Evolutionary conservation across 1,140 invertebrate genomes (phyloP).

Genomic region (Drosophila sechellia): DNA sequence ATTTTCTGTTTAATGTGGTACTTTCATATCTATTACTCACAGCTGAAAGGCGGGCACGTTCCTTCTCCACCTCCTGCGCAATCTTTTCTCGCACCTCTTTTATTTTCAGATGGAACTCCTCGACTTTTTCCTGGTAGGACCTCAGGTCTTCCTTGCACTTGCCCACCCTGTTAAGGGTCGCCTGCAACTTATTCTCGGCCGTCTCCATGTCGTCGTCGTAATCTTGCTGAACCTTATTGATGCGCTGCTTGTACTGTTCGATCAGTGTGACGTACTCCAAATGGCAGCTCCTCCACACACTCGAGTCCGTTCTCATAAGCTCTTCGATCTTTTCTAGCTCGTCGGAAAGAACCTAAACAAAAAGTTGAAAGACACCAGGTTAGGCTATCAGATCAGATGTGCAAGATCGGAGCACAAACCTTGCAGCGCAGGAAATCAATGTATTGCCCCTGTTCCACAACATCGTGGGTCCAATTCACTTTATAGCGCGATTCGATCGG

Average conservation of each 20-base stretch:
- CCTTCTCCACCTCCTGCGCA: not conserved
- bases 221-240: slow-evolving; percentile 7
- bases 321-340: slow-evolving; percentile 22
- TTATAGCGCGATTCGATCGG: slow-evolving; percentile 58
- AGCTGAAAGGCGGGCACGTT: slow-evolving; percentile 1
- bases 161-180: slow-evolving; percentile 13
- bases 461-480: slow-evolving; percentile 39
- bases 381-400: not conserved
- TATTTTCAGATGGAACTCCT: slow-evolving; percentile 39
- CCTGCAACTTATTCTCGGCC: slow-evolving; percentile 16
- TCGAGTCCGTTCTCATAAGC: not conserved
- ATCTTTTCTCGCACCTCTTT: slow-evolving; percentile 13
- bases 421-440: slow-evolving; percentile 8
- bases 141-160: slow-evolving; percentile 53
- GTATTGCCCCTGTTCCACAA: slow-evolving; percentile 38
- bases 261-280: slow-evolving; percentile 10
- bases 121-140: slow-evolving; percentile 13
- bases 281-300: slow-evolving; percentile 20
- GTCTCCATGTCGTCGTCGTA: slow-evolving; percentile 38
- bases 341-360: not conserved
- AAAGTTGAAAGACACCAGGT: not conserved
- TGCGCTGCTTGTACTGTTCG: slow-evolving; percentile 20
- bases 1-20: too few species aligned
- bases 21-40: not conserved
- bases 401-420: slow-evolving; percentile 7